A percentile compares a stretch with the other conserved stretches of the same genome.
Conservation (phyloP, 2,888 invertebrate species). For the Rhingia rostrata region DNA sequence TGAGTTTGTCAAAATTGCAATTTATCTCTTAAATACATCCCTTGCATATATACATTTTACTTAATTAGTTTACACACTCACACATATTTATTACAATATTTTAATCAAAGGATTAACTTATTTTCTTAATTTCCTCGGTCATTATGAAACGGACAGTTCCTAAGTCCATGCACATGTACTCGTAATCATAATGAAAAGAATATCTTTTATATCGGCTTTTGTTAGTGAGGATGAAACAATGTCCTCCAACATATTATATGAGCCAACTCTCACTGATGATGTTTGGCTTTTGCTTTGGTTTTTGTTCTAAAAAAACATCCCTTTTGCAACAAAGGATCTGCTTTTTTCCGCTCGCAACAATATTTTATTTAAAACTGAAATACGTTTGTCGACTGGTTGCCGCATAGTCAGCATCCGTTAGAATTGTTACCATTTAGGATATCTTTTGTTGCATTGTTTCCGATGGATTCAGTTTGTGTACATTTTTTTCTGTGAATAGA, state of each 20-base stretch:
- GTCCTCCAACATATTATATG: slow-evolving; percentile 34
- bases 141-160: slow-evolving; percentile 31
- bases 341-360: slow-evolving; percentile 34
- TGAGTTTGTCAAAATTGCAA: slow-evolving; percentile 61
- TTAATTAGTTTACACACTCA: slow-evolving; percentile 63
- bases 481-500: slow-evolving; percentile 15
- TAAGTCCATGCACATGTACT: slow-evolving; percentile 20
- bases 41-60: slow-evolving; percentile 29
- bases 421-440: slow-evolving; percentile 71
- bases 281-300: slow-evolving; percentile 65
- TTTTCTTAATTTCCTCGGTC: slow-evolving; percentile 46
- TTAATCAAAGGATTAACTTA: slow-evolving; percentile 51
- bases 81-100: slow-evolving; percentile 23
- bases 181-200: slow-evolving; percentile 29
- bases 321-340: slow-evolving; percentile 57
- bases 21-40: slow-evolving; percentile 38
- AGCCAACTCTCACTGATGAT: slow-evolving; percentile 37
- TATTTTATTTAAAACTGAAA: slow-evolving; percentile 64
- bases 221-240: slow-evolving; percentile 52
- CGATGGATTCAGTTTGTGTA: slow-evolving; percentile 30
- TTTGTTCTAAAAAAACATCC: slow-evolving; percentile 69
- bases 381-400: slow-evolving; percentile 46
- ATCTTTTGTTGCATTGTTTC: slow-evolving; percentile 72
- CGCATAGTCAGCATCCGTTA: slow-evolving; percentile 62
- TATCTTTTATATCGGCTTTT: slow-evolving; percentile 41